Evolutionary conservation across 2,888 invertebrate genomes (phyloP), one percentile per base, ranked within the genome.

Genomic region (Glomeris marginata): DNA sequence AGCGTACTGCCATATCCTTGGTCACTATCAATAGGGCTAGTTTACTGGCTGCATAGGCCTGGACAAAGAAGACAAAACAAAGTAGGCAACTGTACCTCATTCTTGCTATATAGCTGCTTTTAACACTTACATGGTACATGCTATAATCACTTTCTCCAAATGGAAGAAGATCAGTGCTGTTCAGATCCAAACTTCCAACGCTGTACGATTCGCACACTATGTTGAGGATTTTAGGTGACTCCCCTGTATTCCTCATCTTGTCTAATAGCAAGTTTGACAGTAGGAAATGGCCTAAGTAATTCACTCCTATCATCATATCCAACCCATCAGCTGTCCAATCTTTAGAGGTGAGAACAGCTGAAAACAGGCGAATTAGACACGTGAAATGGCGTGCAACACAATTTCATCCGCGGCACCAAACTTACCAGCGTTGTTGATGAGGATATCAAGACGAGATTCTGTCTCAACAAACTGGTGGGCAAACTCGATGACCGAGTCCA

Each of bases 381-480:
- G 34, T n/a, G n/a, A n/a, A 10, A 35, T 44, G n/a, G 34, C 11
- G 15, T 37, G 34, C 45, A 44, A 11, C 8, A 38, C 6, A 6
- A 45, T n/a, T 13, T 16, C 13, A 48, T 20, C 18, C 16, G 15
- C 15, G 21, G 20, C 21, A 47, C 2, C 18, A 15, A 10, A 22
- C 55, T 55, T 53, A 67, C 67, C 67, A 52, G 66, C 67, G 54
- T 67, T 67, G 56, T 67, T 67, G 28, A 67, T 62, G 13, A 67
- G 59, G 4, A 64, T 59, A 49, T 67, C 63, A n/a, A 66, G 53
- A 13, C 53, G 54, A 2, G 59, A 58, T 54, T 65, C 66, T 13
- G 58, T 57, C 16, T 60, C 55, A 46, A 52, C 54, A 49, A 66
- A 60, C 16, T 62, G 60, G 2, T 60, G 58, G 4, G 59, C 64